Evolutionary conservation across 2,797 vertebrate species (phyloP), one percentile per base, ranked within the genome.

Genomic region (Anomalospiza imberbis): DNA sequence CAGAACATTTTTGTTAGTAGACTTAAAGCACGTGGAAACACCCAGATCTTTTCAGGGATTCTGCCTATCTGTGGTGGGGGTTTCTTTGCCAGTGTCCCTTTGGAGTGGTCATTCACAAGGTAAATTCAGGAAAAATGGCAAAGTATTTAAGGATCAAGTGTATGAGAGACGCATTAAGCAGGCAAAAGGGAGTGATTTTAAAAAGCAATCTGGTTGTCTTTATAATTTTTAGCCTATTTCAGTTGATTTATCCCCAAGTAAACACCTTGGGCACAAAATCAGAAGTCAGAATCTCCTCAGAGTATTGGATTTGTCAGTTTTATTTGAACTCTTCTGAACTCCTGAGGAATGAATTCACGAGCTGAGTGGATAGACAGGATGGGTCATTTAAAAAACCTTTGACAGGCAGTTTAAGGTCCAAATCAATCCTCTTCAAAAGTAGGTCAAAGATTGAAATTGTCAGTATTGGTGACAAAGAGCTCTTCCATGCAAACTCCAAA

Each of bases 281-380:
- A 93, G 88, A 61, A 62, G 36, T 83, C 82, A 85, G 76, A 85
- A 83, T 65, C 78, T 62, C 61, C 76, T 92, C 45, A 9, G 50
- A 55, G 45, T 76, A 86, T 86, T 88, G 83, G 73, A 63, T 86
- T 86, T 96, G 85, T 92, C 94, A 92, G 79, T 73, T 96, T 92
- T 89, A 78, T 92, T 90, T 88, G 92, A 93, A 84, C 58, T 24
- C 48, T 84, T 91, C 62, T 94, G 96, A 94, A 91, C 85, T 94
- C 34, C 32, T 17, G 63, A 82, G 73, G 89, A 94, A 81, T 63
- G 58, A 86, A 91, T 94, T 95, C 55, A 81, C 6, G 40, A 94
- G 73, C 62, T 0, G 36, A 61, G 85, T n/a, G 40, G 44, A 53
- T 78, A 81, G 88, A 93, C 79, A 91, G 82, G 85, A 88, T 42